Evolutionary conservation across 2,797 vertebrate genomes (phyloP).

Genomic region (Siniperca undulata): DNA sequence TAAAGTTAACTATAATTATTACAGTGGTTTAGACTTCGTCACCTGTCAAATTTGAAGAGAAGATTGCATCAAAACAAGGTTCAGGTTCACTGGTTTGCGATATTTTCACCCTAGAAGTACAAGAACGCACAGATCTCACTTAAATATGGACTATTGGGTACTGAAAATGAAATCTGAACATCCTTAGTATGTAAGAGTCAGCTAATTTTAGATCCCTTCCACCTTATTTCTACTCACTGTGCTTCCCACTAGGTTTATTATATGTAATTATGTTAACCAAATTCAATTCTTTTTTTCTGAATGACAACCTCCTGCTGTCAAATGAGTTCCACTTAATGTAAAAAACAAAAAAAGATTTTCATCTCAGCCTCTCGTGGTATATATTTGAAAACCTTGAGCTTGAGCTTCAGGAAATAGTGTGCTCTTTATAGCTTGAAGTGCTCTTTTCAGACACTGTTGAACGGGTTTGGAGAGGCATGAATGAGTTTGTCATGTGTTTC

Average conservation of each 20-base stretch:
- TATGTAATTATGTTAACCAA: neutral
- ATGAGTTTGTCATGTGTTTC: neutral
- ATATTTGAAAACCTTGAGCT: slow-evolving; percentile 9
- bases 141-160: neutral
- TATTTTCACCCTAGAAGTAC: neutral
- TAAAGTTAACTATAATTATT: neutral
- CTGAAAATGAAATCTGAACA: neutral
- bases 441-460: slow-evolving; percentile 24
- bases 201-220: slow-evolving; percentile 6
- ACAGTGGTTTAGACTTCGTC: neutral
- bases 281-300: neutral
- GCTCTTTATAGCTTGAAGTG: neutral
- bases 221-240: neutral
- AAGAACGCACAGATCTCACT: neutral
- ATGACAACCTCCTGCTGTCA: slow-evolving; percentile 25
- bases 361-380: neutral
- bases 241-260: slow-evolving; percentile 3
- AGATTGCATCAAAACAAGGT: neutral
- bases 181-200: neutral
- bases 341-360: neutral
- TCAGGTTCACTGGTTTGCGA: neutral
- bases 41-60: neutral
- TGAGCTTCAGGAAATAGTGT: slow-evolving; percentile 1
- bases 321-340: slow-evolving; percentile 8
- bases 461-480: slow-evolving; percentile 25